Evolutionary conservation across 2,888 invertebrate species (phyloP).

Genomic region (Drosophila monieri): DNA sequence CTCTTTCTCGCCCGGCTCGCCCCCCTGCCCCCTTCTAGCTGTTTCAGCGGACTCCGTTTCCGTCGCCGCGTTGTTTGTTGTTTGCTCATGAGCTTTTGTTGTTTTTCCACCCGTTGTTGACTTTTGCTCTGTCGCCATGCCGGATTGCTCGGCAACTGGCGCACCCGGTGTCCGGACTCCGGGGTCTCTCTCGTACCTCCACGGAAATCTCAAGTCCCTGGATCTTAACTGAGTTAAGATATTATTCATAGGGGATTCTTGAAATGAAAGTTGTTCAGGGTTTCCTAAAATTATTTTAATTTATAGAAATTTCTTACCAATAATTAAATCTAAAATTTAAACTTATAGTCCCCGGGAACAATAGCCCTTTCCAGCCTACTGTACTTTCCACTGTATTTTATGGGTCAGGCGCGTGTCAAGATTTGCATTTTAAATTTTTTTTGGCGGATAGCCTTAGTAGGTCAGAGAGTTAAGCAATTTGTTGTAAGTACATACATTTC

Average conservation of each 20-base stretch:
- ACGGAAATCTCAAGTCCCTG: background rate
- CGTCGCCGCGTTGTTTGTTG: conserved; percentile 46
- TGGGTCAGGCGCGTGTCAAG: conserved; percentile 36
- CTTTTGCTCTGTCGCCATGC: conserved; percentile 57
- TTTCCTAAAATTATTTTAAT: background rate
- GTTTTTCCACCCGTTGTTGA: conserved; percentile 52
- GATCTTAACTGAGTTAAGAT: background rate
- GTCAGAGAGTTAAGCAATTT: conserved; percentile 47
- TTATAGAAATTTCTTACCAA: too few relatives aligned
- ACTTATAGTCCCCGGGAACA: background rate
- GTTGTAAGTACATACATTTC: conserved; percentile 27
- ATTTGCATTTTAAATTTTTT: conserved; percentile 24
- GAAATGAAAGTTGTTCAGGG: background rate
- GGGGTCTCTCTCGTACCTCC: background rate
- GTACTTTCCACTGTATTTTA: conserved; percentile 13
- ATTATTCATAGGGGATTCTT: background rate
- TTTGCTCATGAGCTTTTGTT: conserved; percentile 47
- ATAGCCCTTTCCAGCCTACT: background rate
- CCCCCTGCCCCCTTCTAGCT: background rate
- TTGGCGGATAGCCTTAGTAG: conserved; percentile 19
- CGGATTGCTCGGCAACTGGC: conserved; percentile 9
- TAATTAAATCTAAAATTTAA: too few relatives aligned
- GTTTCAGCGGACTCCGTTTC: conserved; percentile 22
- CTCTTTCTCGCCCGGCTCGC: conserved; percentile 26
- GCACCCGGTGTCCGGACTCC: conserved; percentile 1